These are phyloP conservation scores for Rhizomys pruinosus DNA, from an alignment of 2,113 vertebrate species.

Conservation along the genomic window DNA sequence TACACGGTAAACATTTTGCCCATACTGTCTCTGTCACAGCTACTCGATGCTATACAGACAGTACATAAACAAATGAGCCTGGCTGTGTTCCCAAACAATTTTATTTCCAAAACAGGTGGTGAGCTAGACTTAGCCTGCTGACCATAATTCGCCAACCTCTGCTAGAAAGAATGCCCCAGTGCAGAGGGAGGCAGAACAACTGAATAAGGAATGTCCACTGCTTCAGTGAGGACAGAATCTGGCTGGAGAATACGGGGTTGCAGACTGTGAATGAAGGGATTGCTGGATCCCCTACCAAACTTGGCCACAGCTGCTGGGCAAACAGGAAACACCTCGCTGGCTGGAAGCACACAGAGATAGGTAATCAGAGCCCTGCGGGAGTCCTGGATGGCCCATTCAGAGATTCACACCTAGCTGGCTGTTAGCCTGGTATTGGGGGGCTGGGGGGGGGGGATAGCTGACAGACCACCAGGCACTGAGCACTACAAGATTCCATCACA, in stretches of 20 bases:
- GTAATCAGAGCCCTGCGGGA: neutral
- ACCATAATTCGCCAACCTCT: neutral
- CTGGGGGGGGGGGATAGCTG: too few relatives aligned
- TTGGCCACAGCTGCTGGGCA: neutral
- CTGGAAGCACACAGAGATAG: too few relatives aligned
- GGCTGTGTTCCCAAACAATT: neutral
- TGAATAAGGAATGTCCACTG: neutral
- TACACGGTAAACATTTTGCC: neutral
- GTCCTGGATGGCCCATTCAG: neutral
- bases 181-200: neutral
- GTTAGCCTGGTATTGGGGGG: too few relatives aligned
- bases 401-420: neutral
- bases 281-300: neutral
- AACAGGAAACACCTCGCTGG: neutral
- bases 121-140: neutral
- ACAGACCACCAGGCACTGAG: too few relatives aligned
- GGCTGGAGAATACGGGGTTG: neutral
- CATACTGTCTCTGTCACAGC: neutral
- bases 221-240: neutral
- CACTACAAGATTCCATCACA: too few relatives aligned
- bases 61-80: slow-evolving; percentile 16
- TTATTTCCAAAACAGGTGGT: slow-evolving; percentile 26
- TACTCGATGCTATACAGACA: neutral
- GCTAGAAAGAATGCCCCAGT: neutral
- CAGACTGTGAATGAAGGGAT: neutral